These are phyloP conservation scores for Eudyptes chrysolophus DNA, from an alignment of 2,113 vertebrate genomes.

Conservation along the genomic window DNA sequence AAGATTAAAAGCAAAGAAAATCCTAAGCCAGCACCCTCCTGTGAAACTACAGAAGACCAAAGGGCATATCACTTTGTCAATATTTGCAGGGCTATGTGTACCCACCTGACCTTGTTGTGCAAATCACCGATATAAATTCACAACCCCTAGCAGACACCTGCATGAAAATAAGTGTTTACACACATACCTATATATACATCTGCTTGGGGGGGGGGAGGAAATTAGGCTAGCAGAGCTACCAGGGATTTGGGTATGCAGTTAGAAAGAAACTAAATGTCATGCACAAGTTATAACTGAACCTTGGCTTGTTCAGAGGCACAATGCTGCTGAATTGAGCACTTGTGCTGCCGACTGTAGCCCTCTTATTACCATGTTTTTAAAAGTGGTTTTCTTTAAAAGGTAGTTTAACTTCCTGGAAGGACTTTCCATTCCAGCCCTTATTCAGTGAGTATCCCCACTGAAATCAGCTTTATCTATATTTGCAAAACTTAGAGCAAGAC, in stretches of 20 bases:
- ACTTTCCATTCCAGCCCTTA: not conserved
- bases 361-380: not conserved
- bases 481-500: not conserved
- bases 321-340: not conserved
- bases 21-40: not conserved
- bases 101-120: not conserved
- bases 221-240: not conserved
- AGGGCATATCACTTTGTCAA: not conserved
- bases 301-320: not conserved
- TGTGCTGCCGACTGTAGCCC: not conserved
- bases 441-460: not conserved
- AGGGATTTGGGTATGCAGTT: not conserved
- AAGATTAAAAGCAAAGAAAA: not conserved
- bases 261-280: not conserved
- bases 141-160: not conserved
- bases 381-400: not conserved
- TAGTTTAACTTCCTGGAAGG: not conserved
- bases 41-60: not conserved
- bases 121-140: not conserved
- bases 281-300: not conserved
- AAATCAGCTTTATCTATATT: not conserved
- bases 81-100: slow-evolving; percentile 5
- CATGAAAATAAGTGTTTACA: not conserved
- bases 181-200: not conserved
- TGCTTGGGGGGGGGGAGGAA: too few relatives aligned